Evolutionary conservation across 2,113 vertebrate species (phyloP).

Genomic region (Colossoma macropomum): DNA sequence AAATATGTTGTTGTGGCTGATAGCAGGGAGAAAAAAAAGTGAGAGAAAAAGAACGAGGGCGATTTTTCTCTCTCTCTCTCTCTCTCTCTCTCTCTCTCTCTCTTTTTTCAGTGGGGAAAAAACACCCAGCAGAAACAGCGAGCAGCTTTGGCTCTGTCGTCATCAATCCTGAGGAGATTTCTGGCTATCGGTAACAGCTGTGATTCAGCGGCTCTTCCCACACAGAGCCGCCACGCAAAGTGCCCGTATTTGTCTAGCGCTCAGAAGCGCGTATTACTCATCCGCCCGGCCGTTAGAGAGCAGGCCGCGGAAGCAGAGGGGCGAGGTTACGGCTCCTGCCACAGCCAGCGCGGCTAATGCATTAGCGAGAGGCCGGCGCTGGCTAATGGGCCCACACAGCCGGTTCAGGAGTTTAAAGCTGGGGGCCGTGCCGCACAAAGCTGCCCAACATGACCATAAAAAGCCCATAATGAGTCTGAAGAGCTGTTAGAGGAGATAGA

Average conservation of each 20-base stretch:
- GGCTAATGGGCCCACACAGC: not conserved
- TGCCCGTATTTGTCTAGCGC: conserved; percentile 49
- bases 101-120: too few species aligned
- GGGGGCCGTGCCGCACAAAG: too few species aligned
- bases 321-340: too few species aligned
- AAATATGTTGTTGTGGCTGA: too few species aligned
- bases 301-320: not conserved
- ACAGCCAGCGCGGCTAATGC: not conserved
- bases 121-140: not conserved
- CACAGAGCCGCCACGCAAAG: not conserved
- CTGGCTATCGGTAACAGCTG: not conserved
- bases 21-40: too few species aligned
- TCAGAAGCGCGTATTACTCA: conserved; percentile 17
- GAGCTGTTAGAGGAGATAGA: too few species aligned
- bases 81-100: too few species aligned
- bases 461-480: too few species aligned
- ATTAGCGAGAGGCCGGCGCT: not conserved
- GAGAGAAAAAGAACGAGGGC: too few species aligned
- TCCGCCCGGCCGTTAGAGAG: conserved; percentile 16
- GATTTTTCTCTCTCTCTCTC: too few species aligned
- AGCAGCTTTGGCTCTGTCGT: conserved; percentile 21
- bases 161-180: conserved; percentile 31
- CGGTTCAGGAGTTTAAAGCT: too few species aligned
- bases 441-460: too few species aligned
- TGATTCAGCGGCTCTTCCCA: conserved; percentile 29